Evolutionary conservation across 2,113 vertebrate species (phyloP).

Genomic region (Burhinus oedicnemus): DNA sequence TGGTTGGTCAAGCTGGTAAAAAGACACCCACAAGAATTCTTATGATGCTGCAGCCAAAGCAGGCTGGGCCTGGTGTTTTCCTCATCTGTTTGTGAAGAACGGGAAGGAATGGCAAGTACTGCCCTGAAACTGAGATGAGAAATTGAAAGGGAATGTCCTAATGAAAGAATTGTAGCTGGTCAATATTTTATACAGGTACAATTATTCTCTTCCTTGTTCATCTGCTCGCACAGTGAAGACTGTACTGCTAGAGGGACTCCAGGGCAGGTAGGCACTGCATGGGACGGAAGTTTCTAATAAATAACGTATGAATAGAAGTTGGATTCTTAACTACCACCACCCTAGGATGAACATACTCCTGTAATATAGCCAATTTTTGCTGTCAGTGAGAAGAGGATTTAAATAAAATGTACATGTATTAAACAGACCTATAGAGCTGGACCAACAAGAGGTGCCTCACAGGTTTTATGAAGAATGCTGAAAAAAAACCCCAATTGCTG

Average conservation of each 20-base stretch:
- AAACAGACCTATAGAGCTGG: not conserved
- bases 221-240: not conserved
- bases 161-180: not conserved
- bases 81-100: not conserved
- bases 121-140: not conserved
- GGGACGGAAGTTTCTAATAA: not conserved
- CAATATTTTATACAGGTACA: not conserved
- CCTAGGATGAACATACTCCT: not conserved
- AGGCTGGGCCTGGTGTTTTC: not conserved
- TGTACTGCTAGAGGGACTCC: not conserved
- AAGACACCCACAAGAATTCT: not conserved
- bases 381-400: not conserved
- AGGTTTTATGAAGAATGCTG: not conserved
- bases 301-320: not conserved
- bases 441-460: not conserved
- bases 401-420: not conserved
- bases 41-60: not conserved
- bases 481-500: not conserved
- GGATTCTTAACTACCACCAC: not conserved
- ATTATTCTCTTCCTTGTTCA: not conserved
- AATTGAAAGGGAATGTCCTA: not conserved
- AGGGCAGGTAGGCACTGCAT: not conserved
- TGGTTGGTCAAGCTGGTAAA: not conserved
- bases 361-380: not conserved
- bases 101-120: not conserved